Conservation (phyloP, 2,888 invertebrate genomes). For the Cephonodes hylas region DNA sequence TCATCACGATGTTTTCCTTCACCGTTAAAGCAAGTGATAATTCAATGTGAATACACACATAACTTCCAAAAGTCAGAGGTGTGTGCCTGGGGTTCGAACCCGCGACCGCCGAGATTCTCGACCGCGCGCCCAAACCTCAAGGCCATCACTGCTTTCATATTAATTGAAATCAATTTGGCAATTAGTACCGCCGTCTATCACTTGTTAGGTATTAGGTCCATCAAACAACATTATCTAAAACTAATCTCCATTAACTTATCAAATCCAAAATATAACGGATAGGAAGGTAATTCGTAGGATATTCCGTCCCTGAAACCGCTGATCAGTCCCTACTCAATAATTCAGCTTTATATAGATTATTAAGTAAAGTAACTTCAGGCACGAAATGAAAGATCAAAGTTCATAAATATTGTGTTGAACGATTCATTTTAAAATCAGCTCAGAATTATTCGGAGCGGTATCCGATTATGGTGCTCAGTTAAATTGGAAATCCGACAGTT, state of each 20-base stretch:
- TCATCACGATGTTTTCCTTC: no score
- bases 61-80: no score
- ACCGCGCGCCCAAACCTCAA: no score
- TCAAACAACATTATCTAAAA: neutral
- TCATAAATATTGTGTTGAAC: constrained; percentile 10
- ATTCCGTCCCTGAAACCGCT: neutral
- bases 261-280: neutral
- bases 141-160: no score
- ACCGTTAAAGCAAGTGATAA: no score
- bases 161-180: no score
- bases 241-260: neutral
- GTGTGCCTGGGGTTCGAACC: no score
- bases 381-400: neutral
- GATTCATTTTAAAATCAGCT: constrained; percentile 27
- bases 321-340: neutral
- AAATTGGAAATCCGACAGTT: constrained; percentile 32
- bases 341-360: neutral
- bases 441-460: constrained; percentile 30
- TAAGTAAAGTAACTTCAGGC: neutral
- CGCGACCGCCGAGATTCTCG: no score
- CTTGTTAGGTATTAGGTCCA: no score
- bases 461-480: constrained; percentile 29
- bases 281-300: no score
- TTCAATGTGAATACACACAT: no score
- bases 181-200: no score